Percentiles rank a stretch among this genome's conserved stretches.
Evolutionary conservation across 2,113 vertebrate genomes (phyloP).

Genomic region (Hipposideros armiger): DNA sequence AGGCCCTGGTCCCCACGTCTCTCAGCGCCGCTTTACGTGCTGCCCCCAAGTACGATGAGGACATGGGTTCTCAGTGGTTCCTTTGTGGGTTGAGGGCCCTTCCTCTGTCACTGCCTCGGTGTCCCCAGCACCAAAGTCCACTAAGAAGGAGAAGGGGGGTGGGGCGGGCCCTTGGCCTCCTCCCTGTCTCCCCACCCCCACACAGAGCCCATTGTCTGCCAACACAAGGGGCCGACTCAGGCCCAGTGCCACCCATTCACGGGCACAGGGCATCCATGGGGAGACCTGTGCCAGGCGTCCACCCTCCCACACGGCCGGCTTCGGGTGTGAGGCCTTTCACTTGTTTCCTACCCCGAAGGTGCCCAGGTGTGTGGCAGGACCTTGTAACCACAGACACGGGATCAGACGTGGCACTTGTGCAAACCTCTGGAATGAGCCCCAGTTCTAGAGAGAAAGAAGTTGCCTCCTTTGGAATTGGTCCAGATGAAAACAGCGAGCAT

Average conservation of each 20-base stretch:
- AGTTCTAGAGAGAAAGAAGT: background rate
- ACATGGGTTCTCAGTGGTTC: background rate
- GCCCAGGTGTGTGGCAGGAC: background rate
- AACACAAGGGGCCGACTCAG: constrained; percentile 63
- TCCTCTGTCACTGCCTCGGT: background rate
- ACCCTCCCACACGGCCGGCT: background rate
- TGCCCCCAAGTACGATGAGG: fast-evolving
- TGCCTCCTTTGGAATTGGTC: fast-evolving
- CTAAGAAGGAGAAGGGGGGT: fast-evolving
- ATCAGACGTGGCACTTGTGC: fast-evolving
- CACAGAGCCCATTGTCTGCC: constrained; percentile 69
- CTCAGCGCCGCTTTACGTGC: background rate
- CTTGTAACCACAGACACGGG: background rate
- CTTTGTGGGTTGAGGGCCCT: background rate
- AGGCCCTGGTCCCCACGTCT: background rate
- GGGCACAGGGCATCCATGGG: background rate
- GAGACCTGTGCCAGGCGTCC: constrained; percentile 70
- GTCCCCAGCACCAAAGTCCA: background rate
- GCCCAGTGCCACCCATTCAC: background rate
- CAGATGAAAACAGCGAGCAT: fast-evolving
- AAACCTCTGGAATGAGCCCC: background rate
- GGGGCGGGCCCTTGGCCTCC: background rate
- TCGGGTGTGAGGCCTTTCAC: background rate
- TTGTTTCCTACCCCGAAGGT: fast-evolving
- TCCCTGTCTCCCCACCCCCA: background rate